These are phyloP conservation scores for Spodoptera picta DNA, from an alignment of 2,888 invertebrate species.

Conservation along the genomic window DNA sequence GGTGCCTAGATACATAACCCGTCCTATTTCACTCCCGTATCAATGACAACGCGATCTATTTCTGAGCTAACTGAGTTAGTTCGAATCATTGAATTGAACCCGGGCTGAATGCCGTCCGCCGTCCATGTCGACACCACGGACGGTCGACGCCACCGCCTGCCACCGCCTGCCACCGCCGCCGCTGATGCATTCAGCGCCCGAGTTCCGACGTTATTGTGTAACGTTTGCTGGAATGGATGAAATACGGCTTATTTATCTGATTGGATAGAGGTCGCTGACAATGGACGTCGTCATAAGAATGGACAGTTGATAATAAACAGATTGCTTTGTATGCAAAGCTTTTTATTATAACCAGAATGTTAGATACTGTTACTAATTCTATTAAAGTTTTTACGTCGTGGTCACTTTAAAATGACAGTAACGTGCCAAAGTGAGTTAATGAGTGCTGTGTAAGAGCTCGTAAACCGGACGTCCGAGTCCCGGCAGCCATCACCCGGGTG, in stretches of 20 bases:
- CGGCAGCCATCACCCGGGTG: conserved; percentile 10
- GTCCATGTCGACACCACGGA: background rate
- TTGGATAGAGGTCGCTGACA: conserved; percentile 2
- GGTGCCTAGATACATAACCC: conserved; percentile 1
- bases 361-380: too few species aligned
- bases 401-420: conserved; percentile 12
- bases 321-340: too few species aligned
- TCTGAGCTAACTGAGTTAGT: conserved; percentile 37
- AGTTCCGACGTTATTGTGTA: conserved; percentile 23
- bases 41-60: conserved; percentile 40
- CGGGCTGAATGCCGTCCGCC: conserved; percentile 4
- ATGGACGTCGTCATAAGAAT: too few species aligned
- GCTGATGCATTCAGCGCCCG: conserved; percentile 8
- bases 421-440: conserved; percentile 44
- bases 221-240: conserved; percentile 10
- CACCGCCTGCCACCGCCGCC: background rate
- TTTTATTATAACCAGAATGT: too few species aligned
- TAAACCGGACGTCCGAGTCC: conserved; percentile 46
- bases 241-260: conserved; percentile 4
- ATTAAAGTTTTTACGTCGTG: background rate
- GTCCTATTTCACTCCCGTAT: conserved; percentile 14
- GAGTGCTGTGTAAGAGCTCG: conserved; percentile 36
- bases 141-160: background rate
- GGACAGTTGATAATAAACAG: too few species aligned
- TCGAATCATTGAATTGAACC: conserved; percentile 41